Percentiles rank a stretch among this genome's conserved stretches.
These are phyloP conservation scores for Catamblyrhynchus diadema DNA, from an alignment of 2,797 vertebrate species.

Conservation along the genomic window DNA sequence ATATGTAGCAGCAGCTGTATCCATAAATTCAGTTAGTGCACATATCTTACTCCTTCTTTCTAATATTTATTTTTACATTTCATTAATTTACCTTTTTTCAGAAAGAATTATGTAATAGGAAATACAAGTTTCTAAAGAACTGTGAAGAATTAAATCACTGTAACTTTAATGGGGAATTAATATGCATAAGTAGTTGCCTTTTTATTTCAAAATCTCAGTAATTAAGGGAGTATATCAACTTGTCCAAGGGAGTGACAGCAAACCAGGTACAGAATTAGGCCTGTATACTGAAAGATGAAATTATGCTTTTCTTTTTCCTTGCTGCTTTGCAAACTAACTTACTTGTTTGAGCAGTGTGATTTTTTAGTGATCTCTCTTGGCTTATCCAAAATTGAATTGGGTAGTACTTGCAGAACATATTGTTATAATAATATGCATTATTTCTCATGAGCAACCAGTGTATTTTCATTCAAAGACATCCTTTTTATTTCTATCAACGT, in stretches of 20 bases:
- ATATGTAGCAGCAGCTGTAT: neutral
- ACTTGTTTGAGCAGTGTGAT: neutral
- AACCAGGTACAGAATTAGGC: neutral
- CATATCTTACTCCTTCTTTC: neutral
- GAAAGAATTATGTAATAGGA: neutral
- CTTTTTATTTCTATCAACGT: neutral
- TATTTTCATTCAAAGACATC: neutral
- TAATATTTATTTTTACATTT: neutral
- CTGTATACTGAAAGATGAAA: neutral
- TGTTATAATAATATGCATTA: neutral
- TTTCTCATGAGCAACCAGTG: neutral
- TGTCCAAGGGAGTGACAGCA: neutral
- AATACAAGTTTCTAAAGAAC: neutral
- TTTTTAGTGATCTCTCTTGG: neutral
- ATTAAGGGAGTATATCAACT: neutral
- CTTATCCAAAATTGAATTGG: neutral
- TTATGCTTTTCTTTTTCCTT: neutral
- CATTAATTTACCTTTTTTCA: neutral
- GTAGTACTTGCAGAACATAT: neutral
- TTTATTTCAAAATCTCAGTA: neutral
- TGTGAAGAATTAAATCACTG: neutral
- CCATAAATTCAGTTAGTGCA: neutral
- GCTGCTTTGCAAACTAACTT: neutral
- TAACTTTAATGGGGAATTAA: neutral
- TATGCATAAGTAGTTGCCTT: neutral